Percentiles rank a stretch among this genome's conserved stretches.
Conservation (phyloP, 1,140 invertebrate genomes). For the Teleopsis dalmanni region DNA sequence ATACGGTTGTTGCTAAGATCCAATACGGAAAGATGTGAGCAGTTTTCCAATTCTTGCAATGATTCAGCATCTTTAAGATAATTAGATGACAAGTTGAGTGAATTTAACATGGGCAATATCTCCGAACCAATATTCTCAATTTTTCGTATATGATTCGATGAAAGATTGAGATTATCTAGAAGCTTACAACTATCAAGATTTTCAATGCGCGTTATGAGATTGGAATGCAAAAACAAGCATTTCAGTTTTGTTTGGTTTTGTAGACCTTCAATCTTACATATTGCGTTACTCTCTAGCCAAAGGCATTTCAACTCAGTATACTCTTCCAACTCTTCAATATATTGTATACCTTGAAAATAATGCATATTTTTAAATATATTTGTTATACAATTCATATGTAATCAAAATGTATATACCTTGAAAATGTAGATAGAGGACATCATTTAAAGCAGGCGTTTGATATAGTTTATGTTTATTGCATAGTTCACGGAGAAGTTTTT, state of each 20-base stretch:
- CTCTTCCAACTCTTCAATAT: slow-evolving; percentile 89
- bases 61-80: slow-evolving; percentile 62
- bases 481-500: slow-evolving; percentile 64
- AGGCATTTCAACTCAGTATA: slow-evolving; percentile 87
- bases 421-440: slow-evolving; percentile 90
- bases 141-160: slow-evolving; percentile 72
- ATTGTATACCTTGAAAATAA: slow-evolving; percentile 57
- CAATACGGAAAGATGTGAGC: slow-evolving; percentile 66
- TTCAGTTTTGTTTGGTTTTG: slow-evolving; percentile 67
- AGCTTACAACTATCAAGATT: slow-evolving; percentile 66
- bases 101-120: slow-evolving; percentile 57
- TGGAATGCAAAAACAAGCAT: slow-evolving; percentile 83
- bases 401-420: slow-evolving; percentile 58
- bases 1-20: slow-evolving; percentile 86
- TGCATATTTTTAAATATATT: no score
- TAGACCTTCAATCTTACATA: slow-evolving; percentile 74
- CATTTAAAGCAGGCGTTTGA: slow-evolving; percentile 80
- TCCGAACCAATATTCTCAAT: slow-evolving; percentile 72
- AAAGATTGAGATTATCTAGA: slow-evolving; percentile 79
- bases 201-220: slow-evolving; percentile 78
- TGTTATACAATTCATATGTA: not conserved
- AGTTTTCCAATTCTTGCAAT: slow-evolving; percentile 62
- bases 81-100: slow-evolving; percentile 78
- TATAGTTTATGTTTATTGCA: slow-evolving; percentile 84
- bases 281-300: slow-evolving; percentile 90